Percentiles rank a stretch among this genome's conserved stretches.
Conservation (phyloP, 2,797 vertebrate species). For the Poeciliopsis infans region DNA sequence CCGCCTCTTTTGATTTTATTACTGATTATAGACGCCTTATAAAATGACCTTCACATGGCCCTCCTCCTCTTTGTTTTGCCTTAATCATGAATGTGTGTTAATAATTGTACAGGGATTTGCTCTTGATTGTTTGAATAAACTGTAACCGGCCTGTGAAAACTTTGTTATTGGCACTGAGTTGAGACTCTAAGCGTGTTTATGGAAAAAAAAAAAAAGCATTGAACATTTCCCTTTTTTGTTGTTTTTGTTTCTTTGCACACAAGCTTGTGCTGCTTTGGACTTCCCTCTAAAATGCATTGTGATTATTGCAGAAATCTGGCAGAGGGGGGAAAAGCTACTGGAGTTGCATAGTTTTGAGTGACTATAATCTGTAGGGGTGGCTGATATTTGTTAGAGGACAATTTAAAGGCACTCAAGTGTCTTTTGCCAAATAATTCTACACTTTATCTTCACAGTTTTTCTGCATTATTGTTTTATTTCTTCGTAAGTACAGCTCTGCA, state of each 20-base stretch:
- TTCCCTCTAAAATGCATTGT: slow-evolving; percentile 34
- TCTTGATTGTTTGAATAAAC: slow-evolving; percentile 61
- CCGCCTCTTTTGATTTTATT: slow-evolving; percentile 23
- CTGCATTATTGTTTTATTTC: slow-evolving; percentile 1
- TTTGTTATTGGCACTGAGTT: slow-evolving; percentile 44
- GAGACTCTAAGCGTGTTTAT: slow-evolving; percentile 29
- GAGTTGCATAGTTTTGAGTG: slow-evolving; percentile 37
- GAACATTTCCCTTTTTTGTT: slow-evolving; percentile 17
- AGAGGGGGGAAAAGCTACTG: slow-evolving; percentile 16
- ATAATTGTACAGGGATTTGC: slow-evolving; percentile 71
- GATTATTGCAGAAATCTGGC: slow-evolving; percentile 35
- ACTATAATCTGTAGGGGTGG: slow-evolving; percentile 37
- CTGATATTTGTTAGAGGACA: slow-evolving; percentile 49
- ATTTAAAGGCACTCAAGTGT: slow-evolving; percentile 58
- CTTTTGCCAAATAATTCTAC: slow-evolving; percentile 41
- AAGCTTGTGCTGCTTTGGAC: slow-evolving; percentile 34
- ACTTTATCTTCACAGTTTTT: slow-evolving; percentile 37
- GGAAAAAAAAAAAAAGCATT: slow-evolving; percentile 9
- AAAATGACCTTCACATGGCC: slow-evolving; percentile 53
- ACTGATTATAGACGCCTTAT: slow-evolving; percentile 53
- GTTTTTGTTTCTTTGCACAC: background rate
- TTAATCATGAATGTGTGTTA: slow-evolving; percentile 69
- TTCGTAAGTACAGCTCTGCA: slow-evolving; percentile 32
- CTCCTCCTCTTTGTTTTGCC: slow-evolving; percentile 44
- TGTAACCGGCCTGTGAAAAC: slow-evolving; percentile 52